Evolutionary conservation across 1,140 invertebrate genomes (phyloP).

Genomic region (Ceratina calcarata): DNA sequence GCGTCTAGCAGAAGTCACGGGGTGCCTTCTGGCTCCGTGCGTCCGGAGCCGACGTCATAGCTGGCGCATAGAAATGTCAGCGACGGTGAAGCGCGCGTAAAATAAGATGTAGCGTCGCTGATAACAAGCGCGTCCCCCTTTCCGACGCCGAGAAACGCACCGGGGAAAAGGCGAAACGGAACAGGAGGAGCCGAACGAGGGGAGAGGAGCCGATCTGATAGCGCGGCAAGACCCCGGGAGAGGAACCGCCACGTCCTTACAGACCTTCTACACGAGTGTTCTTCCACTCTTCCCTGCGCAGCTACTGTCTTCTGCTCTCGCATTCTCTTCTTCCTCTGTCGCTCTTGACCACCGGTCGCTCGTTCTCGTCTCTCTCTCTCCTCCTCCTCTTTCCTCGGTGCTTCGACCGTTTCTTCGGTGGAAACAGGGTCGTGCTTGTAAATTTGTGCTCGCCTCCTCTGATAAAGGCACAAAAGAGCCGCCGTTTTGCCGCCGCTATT

Average conservation of each 20-base stretch:
- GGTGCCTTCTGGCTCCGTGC: slow-evolving; percentile 63
- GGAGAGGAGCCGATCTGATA: slow-evolving; percentile 61
- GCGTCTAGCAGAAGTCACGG: slow-evolving; percentile 78
- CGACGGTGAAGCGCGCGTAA: slow-evolving; percentile 76
- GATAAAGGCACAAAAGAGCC: slow-evolving; percentile 71
- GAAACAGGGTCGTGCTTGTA: slow-evolving; percentile 68
- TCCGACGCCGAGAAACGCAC: slow-evolving; percentile 6
- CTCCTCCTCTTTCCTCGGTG: not conserved
- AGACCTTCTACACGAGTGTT: slow-evolving; percentile 2
- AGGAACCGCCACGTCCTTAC: slow-evolving; percentile 56
- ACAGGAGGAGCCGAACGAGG: slow-evolving; percentile 44
- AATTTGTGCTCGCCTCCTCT: slow-evolving; percentile 72
- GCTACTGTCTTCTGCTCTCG: slow-evolving; percentile 54
- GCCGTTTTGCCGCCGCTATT: slow-evolving; percentile 55
- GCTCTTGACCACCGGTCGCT: not conserved
- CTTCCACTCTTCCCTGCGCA: slow-evolving; percentile 22
- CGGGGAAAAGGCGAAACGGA: slow-evolving; percentile 16
- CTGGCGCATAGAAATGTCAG: slow-evolving; percentile 79
- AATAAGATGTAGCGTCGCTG: slow-evolving; percentile 80
- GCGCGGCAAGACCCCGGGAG: slow-evolving; percentile 38
- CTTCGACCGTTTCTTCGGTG: slow-evolving; percentile 48
- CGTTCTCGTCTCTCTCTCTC: not conserved
- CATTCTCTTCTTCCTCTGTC: not conserved
- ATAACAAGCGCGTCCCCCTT: slow-evolving; percentile 71
- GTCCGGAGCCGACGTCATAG: slow-evolving; percentile 77